These are phyloP conservation scores for Gonocerus acuteangulatus DNA, from an alignment of 2,888 invertebrate genomes.

Conservation along the genomic window DNA sequence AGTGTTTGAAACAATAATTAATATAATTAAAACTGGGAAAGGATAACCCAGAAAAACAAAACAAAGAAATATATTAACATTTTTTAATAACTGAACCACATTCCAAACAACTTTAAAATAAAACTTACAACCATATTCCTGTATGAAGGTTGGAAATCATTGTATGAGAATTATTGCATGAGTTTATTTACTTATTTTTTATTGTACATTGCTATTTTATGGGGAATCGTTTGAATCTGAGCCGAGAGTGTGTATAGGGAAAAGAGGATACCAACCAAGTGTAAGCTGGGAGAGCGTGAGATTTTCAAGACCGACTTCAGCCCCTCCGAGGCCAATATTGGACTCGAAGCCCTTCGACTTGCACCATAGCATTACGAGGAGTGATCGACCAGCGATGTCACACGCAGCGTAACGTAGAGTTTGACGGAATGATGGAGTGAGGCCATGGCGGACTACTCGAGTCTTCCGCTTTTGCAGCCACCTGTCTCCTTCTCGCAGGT, in stretches of 20 bases:
- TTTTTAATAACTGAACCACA: too few relatives aligned
- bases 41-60: too few relatives aligned
- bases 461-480: conserved; percentile 90
- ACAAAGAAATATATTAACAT: too few relatives aligned
- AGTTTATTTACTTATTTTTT: not conserved
- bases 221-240: conserved; percentile 56
- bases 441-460: conserved; percentile 68
- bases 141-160: not conserved
- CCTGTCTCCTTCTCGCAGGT: conserved; percentile 78
- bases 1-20: too few relatives aligned
- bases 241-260: conserved; percentile 75
- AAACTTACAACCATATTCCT: too few relatives aligned
- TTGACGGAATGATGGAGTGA: conserved; percentile 79
- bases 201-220: conserved; percentile 42
- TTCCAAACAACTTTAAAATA: too few relatives aligned
- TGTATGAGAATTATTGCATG: not conserved
- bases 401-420: conserved; percentile 68
- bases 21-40: too few relatives aligned
- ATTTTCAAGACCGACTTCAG: conserved; percentile 75
- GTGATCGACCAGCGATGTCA: conserved; percentile 55
- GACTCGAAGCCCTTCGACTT: conserved; percentile 64
- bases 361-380: conserved; percentile 90
- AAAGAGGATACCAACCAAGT: conserved; percentile 85
- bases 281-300: conserved; percentile 71
- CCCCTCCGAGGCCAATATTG: conserved; percentile 71